These are phyloP conservation scores for Chloroclysta siterata DNA, from an alignment of 2,888 invertebrate genomes.

Conservation along the genomic window DNA sequence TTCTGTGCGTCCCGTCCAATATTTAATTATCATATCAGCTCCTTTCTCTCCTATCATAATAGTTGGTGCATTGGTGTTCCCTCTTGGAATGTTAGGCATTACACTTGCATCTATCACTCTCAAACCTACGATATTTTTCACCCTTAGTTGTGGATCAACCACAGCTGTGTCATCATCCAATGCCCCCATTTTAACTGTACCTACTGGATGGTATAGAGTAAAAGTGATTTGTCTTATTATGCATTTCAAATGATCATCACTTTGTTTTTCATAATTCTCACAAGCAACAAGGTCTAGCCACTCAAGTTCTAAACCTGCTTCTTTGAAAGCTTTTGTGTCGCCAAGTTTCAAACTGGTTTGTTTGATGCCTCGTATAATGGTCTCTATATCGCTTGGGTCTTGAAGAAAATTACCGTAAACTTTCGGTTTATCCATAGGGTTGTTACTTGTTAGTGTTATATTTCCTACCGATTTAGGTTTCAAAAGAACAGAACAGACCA, in stretches of 20 bases:
- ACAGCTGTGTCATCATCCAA: slow-evolving; percentile 72
- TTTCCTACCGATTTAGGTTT: slow-evolving; percentile 88
- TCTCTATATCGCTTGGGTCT: slow-evolving; percentile 79
- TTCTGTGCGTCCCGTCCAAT: slow-evolving; percentile 62
- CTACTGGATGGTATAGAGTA: slow-evolving; percentile 89
- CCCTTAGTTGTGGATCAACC: slow-evolving; percentile 83
- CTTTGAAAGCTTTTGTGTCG: slow-evolving; percentile 58
- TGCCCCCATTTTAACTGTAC: slow-evolving; percentile 87
- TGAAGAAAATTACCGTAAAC: slow-evolving; percentile 86
- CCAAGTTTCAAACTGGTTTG: slow-evolving; percentile 53
- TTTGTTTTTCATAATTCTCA: slow-evolving; percentile 48
- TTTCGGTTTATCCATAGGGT: slow-evolving; percentile 88
- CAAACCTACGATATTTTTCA: slow-evolving; percentile 79
- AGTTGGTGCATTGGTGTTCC: slow-evolving; percentile 86
- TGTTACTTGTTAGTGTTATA: slow-evolving; percentile 86
- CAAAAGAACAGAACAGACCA: slow-evolving; percentile 85
- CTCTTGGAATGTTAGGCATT: slow-evolving; percentile 86
- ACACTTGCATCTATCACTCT: slow-evolving; percentile 88
- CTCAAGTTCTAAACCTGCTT: slow-evolving; percentile 52
- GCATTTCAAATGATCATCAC: slow-evolving; percentile 60
- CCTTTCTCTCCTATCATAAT: slow-evolving; percentile 89
- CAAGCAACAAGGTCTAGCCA: slow-evolving; percentile 66
- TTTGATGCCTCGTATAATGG: slow-evolving; percentile 54
- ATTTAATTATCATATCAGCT: slow-evolving; percentile 86
- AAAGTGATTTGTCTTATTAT: slow-evolving; percentile 59